Conservation (phyloP, 2,113 vertebrate species). For the Butorides virescens region DNA sequence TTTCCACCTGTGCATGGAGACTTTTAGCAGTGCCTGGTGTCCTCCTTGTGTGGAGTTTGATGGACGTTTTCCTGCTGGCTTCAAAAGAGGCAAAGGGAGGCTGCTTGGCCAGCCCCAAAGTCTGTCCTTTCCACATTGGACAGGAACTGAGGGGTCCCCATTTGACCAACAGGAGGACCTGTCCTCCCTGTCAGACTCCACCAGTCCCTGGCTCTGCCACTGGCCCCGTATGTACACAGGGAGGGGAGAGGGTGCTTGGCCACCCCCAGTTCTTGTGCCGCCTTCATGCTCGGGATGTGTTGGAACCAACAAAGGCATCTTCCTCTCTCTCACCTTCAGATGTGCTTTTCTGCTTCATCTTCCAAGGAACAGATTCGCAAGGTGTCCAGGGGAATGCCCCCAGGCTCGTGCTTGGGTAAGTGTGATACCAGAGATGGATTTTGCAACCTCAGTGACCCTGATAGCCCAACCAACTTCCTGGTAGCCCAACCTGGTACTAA, state of each 20-base stretch:
- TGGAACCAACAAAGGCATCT: not conserved
- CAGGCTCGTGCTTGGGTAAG: not conserved
- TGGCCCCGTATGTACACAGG: not conserved
- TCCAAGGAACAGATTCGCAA: not conserved
- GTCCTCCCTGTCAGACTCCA: not conserved
- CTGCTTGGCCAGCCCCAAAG: not conserved
- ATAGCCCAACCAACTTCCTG: not conserved
- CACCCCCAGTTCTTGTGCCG: not conserved
- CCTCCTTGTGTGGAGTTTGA: not conserved
- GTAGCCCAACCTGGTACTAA: not conserved
- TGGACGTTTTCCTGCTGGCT: not conserved
- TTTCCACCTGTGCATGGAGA: not conserved
- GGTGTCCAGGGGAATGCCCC: not conserved
- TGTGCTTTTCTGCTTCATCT: not conserved
- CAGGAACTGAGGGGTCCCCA: not conserved
- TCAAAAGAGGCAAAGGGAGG: not conserved
- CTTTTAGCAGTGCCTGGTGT: not conserved
- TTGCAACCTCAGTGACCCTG: not conserved
- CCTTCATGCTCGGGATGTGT: not conserved
- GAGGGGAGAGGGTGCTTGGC: not conserved
- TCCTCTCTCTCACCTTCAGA: not conserved
- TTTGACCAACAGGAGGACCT: not conserved
- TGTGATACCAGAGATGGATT: not conserved
- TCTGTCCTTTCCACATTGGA: not conserved
- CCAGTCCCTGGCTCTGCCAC: not conserved